Evolutionary conservation across 2,797 vertebrate genomes (phyloP), one percentile per base, ranked within the genome.

Genomic region (Danio kyathit): DNA sequence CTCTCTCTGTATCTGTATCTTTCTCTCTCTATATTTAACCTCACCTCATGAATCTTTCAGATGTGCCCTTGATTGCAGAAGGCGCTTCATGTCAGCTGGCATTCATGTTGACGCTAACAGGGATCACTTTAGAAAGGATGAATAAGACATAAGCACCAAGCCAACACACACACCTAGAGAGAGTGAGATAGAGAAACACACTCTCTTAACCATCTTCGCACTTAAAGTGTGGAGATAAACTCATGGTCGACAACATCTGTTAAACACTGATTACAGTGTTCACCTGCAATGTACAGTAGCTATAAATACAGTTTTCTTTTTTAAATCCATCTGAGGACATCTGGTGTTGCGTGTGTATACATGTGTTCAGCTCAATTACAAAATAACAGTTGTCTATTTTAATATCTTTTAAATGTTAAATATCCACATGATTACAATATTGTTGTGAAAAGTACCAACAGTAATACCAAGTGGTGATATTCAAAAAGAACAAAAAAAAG

Each of bases 41-140:
- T 54, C 51, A 71, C n/a, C 54, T 21, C 85, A 88, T 90, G 86
- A 86, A 89, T 91, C 79, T 90, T 92, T 88, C 88, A 91, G 76
- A 51, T 9, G 3, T 14, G 69, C 75, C 81, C 87, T 82, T 89
- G 87, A 91, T 92, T 91, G 84, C 86, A 75, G 84, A 73, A 83
- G 83, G 76, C 83, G 86, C 76, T 86, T 90, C 81, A 80, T 88
- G 78, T 89, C 86, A 82, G 83, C 86, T 73, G 79, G 87, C 70
- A 82, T 86, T 88, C 85, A 88, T 74, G 85, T 85, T 61, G 85
- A 29, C 38, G 21, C 71, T 79, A 75, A 81, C 65, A 78, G 88
- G 87, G 86, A 86, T 89, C 82, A 64, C 77, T 83, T 89, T 81
- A 79, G 85, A 60, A 1, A 44, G 81, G 81, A 88, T 90, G 89